Percentiles rank a stretch among this genome's conserved stretches.
Conservation (phyloP, 2,797 vertebrate species). For the Anomalospiza imberbis region DNA sequence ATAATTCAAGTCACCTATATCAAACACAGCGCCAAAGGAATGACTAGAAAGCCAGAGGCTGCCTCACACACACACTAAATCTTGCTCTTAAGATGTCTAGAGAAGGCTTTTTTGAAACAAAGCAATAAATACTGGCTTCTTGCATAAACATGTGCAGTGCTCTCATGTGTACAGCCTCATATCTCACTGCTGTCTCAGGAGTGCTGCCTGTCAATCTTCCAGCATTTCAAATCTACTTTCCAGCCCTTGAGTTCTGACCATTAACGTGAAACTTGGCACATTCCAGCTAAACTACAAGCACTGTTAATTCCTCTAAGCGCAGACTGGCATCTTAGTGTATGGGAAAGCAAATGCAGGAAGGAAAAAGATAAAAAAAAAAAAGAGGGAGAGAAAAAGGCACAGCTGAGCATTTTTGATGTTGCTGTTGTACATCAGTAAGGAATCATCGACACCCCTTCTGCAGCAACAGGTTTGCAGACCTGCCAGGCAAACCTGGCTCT, state of each 20-base stretch:
- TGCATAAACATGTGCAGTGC: not conserved
- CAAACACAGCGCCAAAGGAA: not conserved
- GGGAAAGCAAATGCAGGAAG: not conserved
- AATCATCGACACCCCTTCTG: not conserved
- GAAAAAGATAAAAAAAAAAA: no score
- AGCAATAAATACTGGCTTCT: conserved; percentile 2
- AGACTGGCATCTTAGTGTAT: not conserved
- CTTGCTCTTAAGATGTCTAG: not conserved
- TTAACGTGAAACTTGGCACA: not conserved
- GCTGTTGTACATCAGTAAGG: not conserved
- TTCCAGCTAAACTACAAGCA: not conserved
- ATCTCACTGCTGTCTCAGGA: not conserved
- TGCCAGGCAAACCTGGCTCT: not conserved
- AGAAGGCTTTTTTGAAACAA: not conserved
- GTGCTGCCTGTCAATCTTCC: not conserved
- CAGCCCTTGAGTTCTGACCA: not conserved
- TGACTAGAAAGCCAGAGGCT: not conserved
- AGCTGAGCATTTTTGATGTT: not conserved
- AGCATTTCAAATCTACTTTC: not conserved
- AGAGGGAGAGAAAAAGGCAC: not conserved
- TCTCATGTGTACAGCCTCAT: not conserved
- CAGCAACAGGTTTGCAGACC: not conserved
- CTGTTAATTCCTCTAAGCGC: not conserved
- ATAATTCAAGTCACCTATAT: conserved; percentile 23
- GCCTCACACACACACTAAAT: not conserved